Evolutionary conservation across 2,888 invertebrate genomes (phyloP), one percentile per base, ranked within the genome.

Genomic region (Aphelenchoides bicaudatus): DNA sequence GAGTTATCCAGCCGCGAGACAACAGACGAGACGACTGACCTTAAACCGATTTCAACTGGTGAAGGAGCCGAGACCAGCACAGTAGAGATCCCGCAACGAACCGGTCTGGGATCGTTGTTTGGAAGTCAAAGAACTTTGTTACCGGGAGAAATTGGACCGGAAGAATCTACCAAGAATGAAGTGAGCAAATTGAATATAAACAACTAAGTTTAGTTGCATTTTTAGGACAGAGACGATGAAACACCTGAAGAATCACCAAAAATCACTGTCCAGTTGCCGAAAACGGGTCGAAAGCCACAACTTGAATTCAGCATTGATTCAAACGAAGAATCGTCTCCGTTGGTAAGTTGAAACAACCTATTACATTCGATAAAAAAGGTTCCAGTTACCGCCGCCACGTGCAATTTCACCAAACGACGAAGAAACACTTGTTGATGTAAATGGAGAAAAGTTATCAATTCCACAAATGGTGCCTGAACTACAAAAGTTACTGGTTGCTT

Each of bases 391-490:
- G 2, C 52, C 52, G n/a, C n/a, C n/a, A 3, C 31, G 6, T 23
- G 52, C 52, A 10, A 37, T 16, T 31, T 51, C 52, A 19, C 52
- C 52, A 1, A 19, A 34, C 3, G 19, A 34, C 10, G 13, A 30
- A 19, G 52, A 21, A 13, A 5, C 25, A n/a, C 21, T 8, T 6
- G 52, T 8, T 10, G 47, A 51, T 10, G n/a, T 51, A 2, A 37
- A 16, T 2, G 21, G 37, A 3, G 52, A 34, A 19, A 16, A 30
- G 25, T 38, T 38, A 29, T 19, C 23, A n/a, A 10, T 28, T 8
- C 49, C 30, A 28, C n/a, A 69, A 19, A 70, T 62, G 61, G 63
- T 66, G 5, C 74, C 73, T 21, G 69, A 69, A 25, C 62, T 74
- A 2, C 56, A 62, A 10, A 67, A 67, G 13, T 66, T 74, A 19